Evolutionary conservation across 2,797 vertebrate species (phyloP).

Genomic region (Cossypha dichroa): DNA sequence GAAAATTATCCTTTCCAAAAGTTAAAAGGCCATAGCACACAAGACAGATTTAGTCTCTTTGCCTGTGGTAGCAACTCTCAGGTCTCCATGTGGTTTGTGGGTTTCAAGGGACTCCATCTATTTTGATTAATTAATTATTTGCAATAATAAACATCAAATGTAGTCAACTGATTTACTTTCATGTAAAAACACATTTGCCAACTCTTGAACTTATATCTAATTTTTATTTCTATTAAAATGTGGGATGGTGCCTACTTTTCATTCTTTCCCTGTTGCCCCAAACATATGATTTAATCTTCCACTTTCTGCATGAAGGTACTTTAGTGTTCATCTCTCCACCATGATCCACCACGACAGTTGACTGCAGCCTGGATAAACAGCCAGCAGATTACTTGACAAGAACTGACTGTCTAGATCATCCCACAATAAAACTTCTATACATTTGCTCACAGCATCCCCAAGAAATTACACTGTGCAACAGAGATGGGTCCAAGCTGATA

Average conservation of each 20-base stretch:
- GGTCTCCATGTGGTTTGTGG: background rate
- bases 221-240: background rate
- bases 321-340: background rate
- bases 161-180: background rate
- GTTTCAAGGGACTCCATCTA: background rate
- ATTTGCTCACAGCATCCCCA: background rate
- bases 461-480: background rate
- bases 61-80: background rate
- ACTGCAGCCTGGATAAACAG: background rate
- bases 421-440: background rate
- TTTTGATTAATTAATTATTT: background rate
- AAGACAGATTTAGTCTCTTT: background rate
- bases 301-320: background rate
- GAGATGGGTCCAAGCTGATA: background rate
- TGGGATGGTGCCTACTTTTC: background rate
- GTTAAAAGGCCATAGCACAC: background rate
- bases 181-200: background rate
- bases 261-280: background rate
- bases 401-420: background rate
- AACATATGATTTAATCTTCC: background rate
- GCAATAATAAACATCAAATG: background rate
- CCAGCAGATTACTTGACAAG: background rate
- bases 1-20: background rate
- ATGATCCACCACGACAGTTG: rapidly evolving
- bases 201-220: background rate